A percentile compares a stretch with the other conserved stretches of the same genome.
These are phyloP conservation scores for Adrianichthys oophorus DNA, from an alignment of 2,797 vertebrate genomes.

Conservation along the genomic window DNA sequence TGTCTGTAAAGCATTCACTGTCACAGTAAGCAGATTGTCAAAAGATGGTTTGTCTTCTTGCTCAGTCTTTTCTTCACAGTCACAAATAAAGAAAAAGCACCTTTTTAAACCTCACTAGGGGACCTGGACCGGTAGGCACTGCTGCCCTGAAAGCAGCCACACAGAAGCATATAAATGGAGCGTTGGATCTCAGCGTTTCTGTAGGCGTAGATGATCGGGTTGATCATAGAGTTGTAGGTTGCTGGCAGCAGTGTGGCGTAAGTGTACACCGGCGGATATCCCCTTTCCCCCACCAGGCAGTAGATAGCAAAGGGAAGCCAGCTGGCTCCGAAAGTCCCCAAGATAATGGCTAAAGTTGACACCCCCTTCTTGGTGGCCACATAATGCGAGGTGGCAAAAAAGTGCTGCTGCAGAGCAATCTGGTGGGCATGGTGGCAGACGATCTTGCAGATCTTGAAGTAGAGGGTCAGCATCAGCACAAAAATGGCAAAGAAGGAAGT, in stretches of 20 bases:
- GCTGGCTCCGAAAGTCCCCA: constrained; percentile 95
- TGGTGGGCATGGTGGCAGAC: constrained; percentile 96
- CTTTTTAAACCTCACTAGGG: constrained; percentile 91
- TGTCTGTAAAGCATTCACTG: constrained; percentile 71
- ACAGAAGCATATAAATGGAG: constrained; percentile 91
- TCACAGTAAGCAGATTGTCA: constrained; percentile 75
- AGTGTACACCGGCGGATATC: constrained; percentile 91
- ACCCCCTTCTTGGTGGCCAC: constrained; percentile 95
- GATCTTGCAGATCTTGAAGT: constrained; percentile 96
- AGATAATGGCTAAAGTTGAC: constrained; percentile 93
- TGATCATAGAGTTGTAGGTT: constrained; percentile 99
- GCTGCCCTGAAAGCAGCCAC: constrained; percentile 91
- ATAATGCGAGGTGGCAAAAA: constrained; percentile 91
- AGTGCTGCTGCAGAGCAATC: constrained; percentile 97
- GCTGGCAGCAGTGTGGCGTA: constrained; percentile 95
- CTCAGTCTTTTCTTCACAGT: constrained; percentile 16
- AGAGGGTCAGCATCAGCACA: constrained; percentile 92
- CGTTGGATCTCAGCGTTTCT: constrained; percentile 96
- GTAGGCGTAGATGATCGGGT: constrained; percentile 98
- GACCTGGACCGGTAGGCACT: constrained; percentile 91
- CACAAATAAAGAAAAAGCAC: constrained; percentile 20
- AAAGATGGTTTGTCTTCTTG: constrained; percentile 45
- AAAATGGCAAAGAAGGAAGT: constrained; percentile 91
- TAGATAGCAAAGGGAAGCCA: constrained; percentile 98
- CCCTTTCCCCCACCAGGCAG: constrained; percentile 88